Evolutionary conservation across 2,888 invertebrate species (phyloP).

Genomic region (Octodonta nipae): DNA sequence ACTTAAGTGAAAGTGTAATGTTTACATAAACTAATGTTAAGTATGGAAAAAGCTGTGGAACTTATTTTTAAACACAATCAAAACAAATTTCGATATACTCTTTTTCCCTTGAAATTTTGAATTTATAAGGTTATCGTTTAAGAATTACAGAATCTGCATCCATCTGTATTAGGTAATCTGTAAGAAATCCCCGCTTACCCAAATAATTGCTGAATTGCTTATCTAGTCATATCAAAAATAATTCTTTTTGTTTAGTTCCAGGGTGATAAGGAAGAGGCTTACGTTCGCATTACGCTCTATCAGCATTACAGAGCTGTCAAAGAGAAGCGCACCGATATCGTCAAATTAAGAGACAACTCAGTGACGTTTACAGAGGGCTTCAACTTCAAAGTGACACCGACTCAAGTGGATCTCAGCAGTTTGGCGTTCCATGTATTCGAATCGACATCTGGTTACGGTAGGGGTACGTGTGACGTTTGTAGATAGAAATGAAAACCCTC

Average conservation of each 20-base stretch:
- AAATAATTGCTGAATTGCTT: no score
- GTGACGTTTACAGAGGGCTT: slow-evolving; percentile 64
- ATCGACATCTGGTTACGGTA: slow-evolving; percentile 51
- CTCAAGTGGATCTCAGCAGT: slow-evolving; percentile 56
- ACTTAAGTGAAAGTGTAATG: no score
- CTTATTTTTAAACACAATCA: no score
- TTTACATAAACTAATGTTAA: no score
- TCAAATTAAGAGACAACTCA: slow-evolving; percentile 42
- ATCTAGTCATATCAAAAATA: no score
- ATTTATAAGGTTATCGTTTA: no score
- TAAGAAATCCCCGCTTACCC: no score
- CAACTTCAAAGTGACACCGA: slow-evolving; percentile 56
- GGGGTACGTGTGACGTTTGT: slow-evolving; percentile 40
- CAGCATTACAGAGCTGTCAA: slow-evolving; percentile 60
- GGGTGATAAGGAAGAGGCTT: slow-evolving; percentile 47
- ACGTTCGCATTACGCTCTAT: slow-evolving; percentile 52
- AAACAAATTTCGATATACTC: no score
- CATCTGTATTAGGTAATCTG: no score
- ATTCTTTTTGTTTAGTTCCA: slow-evolving; percentile 38
- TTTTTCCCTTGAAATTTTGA: no score
- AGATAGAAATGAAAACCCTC: slow-evolving; percentile 8
- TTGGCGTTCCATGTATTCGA: slow-evolving; percentile 54
- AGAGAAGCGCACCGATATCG: slow-evolving; percentile 54
- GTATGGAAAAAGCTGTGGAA: no score
- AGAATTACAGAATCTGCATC: no score